Evolutionary conservation across 1,140 invertebrate species (phyloP).

Genomic region (Aphelinus certus): DNA sequence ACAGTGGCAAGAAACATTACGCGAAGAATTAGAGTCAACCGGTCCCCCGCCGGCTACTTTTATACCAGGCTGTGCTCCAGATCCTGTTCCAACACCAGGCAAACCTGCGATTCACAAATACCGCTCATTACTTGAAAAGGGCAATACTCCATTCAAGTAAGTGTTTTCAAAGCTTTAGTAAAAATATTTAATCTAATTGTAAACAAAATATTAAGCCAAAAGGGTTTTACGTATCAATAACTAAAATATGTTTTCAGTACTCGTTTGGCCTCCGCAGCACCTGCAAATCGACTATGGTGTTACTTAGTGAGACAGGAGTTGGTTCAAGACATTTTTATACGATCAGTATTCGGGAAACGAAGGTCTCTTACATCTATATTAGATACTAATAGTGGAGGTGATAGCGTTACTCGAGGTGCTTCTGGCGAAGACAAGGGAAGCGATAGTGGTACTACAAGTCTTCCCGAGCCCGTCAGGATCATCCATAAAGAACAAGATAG

Average conservation of each 20-base stretch:
- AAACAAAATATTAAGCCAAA: no score
- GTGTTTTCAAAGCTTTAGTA: conserved; percentile 44
- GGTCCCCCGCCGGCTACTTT: conserved; percentile 80
- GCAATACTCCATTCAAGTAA: conserved; percentile 94
- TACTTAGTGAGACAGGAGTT: conserved; percentile 92
- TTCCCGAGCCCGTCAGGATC: conserved; percentile 88
- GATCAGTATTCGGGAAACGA: conserved; percentile 90
- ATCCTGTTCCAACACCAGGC: conserved; percentile 72
- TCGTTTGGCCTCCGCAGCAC: conserved; percentile 78
- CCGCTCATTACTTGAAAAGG: conserved; percentile 87
- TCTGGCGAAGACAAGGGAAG: conserved; percentile 61
- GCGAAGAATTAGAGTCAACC: conserved; percentile 79
- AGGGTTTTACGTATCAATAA: neutral
- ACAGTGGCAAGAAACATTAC: conserved; percentile 87
- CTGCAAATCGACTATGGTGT: conserved; percentile 90
- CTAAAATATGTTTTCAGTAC: conserved; percentile 63
- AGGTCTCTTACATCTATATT: conserved; percentile 63
- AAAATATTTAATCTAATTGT: no score
- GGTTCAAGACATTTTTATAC: conserved; percentile 95
- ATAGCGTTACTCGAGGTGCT: conserved; percentile 57
- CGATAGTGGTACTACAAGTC: conserved; percentile 64
- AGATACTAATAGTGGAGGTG: conserved; percentile 57
- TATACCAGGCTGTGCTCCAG: conserved; percentile 79
- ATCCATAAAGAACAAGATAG: conserved; percentile 99
- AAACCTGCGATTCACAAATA: conserved; percentile 93